phyloP scores from a whole-genome alignment of 2,888 invertebrate species.

The Eugnorisma glareosa region DNA sequence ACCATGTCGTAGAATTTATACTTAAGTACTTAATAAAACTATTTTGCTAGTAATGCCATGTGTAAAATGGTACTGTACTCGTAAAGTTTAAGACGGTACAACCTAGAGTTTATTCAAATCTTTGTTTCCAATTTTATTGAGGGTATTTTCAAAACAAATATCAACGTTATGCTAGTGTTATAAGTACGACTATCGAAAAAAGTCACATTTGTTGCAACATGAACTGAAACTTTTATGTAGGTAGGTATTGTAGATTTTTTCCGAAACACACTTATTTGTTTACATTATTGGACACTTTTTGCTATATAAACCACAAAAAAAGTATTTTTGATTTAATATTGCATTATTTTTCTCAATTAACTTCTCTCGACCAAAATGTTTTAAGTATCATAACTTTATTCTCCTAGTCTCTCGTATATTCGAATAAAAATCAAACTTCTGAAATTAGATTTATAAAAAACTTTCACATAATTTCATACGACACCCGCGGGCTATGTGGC shows the following conservation, averaged over 20 bases:
- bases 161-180: too few species aligned
- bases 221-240: not conserved
- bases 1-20: constrained; percentile 21
- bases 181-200: not conserved
- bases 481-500: not conserved
- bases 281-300: not conserved
- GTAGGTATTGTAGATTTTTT: not conserved
- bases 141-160: too few species aligned
- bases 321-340: not conserved
- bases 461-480: not conserved
- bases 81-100: not conserved
- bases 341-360: not conserved
- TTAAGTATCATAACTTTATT: not conserved
- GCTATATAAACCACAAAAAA: not conserved
- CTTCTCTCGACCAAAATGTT: not conserved
- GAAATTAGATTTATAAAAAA: constrained; percentile 16
- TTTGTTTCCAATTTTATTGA: not conserved
- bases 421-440: constrained; percentile 2
- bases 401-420: not conserved
- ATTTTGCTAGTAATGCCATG: not conserved
- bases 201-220: too few species aligned
- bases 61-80: not conserved
- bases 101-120: not conserved
- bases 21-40: constrained; percentile 12
- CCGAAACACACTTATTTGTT: too few species aligned